Evolutionary conservation across 2,888 invertebrate genomes (phyloP).

Genomic region (Branchipolynoe longqiensis): DNA sequence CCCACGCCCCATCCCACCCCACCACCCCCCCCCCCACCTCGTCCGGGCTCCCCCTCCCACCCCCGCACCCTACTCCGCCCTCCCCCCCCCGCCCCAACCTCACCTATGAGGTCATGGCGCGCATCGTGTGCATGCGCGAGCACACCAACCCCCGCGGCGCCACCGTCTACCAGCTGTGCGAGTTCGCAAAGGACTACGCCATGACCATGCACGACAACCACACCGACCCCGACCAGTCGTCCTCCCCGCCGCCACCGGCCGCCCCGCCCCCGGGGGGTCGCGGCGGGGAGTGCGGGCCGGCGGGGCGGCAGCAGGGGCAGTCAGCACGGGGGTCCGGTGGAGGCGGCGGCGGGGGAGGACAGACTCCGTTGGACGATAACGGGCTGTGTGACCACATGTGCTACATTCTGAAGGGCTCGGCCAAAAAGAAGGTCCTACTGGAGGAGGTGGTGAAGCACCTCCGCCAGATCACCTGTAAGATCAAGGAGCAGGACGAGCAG

Average conservation of each 20-base stretch:
- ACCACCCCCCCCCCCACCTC: conserved; percentile 67
- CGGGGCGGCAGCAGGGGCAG: neutral
- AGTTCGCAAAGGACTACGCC: conserved; percentile 55
- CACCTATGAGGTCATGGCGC: conserved; percentile 62
- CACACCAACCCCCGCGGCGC: conserved; percentile 52
- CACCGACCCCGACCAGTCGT: neutral
- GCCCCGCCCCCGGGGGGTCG: neutral
- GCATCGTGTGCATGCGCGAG: conserved; percentile 61
- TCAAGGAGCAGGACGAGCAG: conserved; percentile 65
- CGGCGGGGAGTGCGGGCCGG: neutral
- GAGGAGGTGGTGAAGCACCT: conserved; percentile 66
- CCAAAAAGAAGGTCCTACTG: conserved; percentile 54
- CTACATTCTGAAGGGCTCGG: conserved; percentile 20
- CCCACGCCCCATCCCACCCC: conserved; percentile 69
- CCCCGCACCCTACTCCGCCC: conserved; percentile 65
- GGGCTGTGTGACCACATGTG: conserved; percentile 54
- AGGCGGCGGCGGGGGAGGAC: neutral
- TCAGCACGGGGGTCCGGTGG: neutral
- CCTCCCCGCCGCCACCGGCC: neutral
- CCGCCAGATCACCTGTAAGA: conserved; percentile 62
- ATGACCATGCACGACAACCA: conserved; percentile 16
- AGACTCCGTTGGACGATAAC: conserved; percentile 35
- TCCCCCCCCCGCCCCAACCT: too few species aligned
- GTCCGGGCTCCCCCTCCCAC: too few species aligned
- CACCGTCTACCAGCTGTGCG: conserved; percentile 62